Base-by-base conservation (phyloP, 2,888 invertebrate species). In the Marasmarcha lunaedactyla region DNA sequence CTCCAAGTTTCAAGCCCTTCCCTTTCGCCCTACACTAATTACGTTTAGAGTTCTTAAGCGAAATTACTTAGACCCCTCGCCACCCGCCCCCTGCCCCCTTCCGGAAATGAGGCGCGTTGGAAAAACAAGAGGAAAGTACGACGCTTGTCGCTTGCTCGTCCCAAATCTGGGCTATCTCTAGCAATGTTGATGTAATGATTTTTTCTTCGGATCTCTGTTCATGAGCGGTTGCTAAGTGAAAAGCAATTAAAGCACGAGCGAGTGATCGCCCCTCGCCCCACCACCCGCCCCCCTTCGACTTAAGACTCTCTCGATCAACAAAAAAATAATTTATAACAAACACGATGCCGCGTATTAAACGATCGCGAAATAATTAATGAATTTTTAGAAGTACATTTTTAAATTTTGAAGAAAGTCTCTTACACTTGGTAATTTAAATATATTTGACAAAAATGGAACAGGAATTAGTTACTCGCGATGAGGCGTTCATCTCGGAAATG, bases 21-120 rank as follows among this genome's bases (percentile, higher is more conserved):
- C 84, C 84, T 83, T 79, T 78, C 84, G 85, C 86, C 85, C 84
- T 79, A 79, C 85, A 86, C 87, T 87, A 87, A 87, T 87, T 87
- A 87, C 86, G 86, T 87, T 87, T 86, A 87, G 86, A 84, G 86
- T 86, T 86, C 86, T 87, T 86, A 86, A 86, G 85, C 85, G 85
- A 86, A 87, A 87, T 87, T 87, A 86, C 87, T 87, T 86, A 87
- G 86, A 81, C 86, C 86, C 79, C 81, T 73, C 62, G 64, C 73
- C 71, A 67, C 79, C 72, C 79, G 70, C 66, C 60, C 66, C 63
- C 62, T 65, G 52, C 63, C 64, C 48, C 71, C 76, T 64, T 63
- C 79, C 78, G 79, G 79, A 81, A 79, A 79, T 76, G 78, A 79
- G 81, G 74, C 76, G 71, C 79, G 71, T 69, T 77, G 71, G 74